phyloP scores from a whole-genome alignment of 1,140 invertebrate species.

The Samia ricini region DNA sequence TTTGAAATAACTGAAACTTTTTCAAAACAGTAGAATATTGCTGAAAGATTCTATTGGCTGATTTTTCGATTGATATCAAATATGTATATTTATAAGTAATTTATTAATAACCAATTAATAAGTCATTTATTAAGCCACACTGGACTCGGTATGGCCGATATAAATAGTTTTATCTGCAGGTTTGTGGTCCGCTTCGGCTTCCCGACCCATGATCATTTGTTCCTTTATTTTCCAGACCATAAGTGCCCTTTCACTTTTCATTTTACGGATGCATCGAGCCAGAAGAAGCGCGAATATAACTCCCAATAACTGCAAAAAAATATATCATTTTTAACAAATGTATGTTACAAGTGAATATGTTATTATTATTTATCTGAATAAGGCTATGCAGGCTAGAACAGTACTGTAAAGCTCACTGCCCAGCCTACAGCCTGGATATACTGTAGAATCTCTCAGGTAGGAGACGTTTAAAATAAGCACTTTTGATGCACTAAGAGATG shows the following conservation, averaged over 20 bases:
- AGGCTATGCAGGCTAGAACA: no score
- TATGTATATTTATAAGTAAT: background rate
- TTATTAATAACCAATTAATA: background rate
- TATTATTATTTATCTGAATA: background rate
- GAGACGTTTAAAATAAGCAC: no score
- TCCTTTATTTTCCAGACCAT: slow-evolving; percentile 80
- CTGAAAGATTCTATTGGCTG: no score
- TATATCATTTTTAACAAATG: background rate
- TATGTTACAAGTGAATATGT: background rate
- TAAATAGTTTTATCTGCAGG: slow-evolving; percentile 34
- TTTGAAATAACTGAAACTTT: background rate
- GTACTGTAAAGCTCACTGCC: no score
- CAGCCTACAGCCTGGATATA: no score
- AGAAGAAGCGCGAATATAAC: slow-evolving; percentile 91
- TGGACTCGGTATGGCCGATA: slow-evolving; percentile 49
- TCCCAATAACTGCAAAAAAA: slow-evolving; percentile 84
- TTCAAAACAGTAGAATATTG: no score
- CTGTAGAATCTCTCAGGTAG: no score
- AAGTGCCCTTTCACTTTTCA: slow-evolving; percentile 83
- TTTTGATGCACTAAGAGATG: no score
- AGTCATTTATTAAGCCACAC: slow-evolving; percentile 46
- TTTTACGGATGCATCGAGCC: slow-evolving; percentile 87
- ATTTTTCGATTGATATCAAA: background rate
- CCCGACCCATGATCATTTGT: slow-evolving; percentile 53
- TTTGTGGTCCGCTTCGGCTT: slow-evolving; percentile 36